Base-by-base conservation (phyloP, 2,113 vertebrate species). In the Panthera uncia region DNA sequence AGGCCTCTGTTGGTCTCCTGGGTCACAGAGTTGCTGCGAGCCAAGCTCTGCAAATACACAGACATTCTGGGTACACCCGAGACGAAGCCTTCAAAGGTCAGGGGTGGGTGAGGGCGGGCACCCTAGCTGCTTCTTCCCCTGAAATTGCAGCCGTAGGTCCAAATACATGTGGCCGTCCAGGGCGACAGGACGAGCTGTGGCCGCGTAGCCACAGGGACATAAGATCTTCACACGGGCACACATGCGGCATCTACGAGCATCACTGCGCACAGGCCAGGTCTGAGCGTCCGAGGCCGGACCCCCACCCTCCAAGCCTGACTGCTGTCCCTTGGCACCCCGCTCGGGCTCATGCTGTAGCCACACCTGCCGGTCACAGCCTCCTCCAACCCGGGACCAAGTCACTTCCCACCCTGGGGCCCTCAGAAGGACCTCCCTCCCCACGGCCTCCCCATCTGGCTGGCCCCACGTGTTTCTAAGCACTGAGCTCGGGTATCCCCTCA, bases 11-110 rank as follows among this genome's bases (percentile, higher is more conserved):
- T 94, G 96, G 98, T 97, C 95, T 96, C 97, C 96, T 1, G 45
- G 92, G 97, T 94, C 91, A 88, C 4, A 4, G 95, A 90, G 97
- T 90, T 89, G 95, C 96, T 89, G 88, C 80, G 96, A 97, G 97
- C 98, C 4, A 10, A 76, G 86, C 55, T 10, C 96, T 89, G 83
- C 96, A 91, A 97, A 97, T 96, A 97, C 97, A 97, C 97, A 97
- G 98, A 97, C 86, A 83, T 95, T 94, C 98, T 91, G 91, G 97
- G 83, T 97, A 98, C 98, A 96, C 97, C 96, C 38, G 63, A 97
- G 97, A 96, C 57, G 96, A 97, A 87, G 96, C 94, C 98, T 92
- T 95, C 96, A 68, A 97, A 97, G 6, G 95, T 95, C n/a, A 11
- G 79, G 97, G 96, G 96, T 90, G 84, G 13, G 0, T 1, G 68